A percentile compares a stretch with the other conserved stretches of the same genome.
Evolutionary conservation across 2,797 vertebrate genomes (phyloP).

Genomic region (Myotis pilosus): DNA sequence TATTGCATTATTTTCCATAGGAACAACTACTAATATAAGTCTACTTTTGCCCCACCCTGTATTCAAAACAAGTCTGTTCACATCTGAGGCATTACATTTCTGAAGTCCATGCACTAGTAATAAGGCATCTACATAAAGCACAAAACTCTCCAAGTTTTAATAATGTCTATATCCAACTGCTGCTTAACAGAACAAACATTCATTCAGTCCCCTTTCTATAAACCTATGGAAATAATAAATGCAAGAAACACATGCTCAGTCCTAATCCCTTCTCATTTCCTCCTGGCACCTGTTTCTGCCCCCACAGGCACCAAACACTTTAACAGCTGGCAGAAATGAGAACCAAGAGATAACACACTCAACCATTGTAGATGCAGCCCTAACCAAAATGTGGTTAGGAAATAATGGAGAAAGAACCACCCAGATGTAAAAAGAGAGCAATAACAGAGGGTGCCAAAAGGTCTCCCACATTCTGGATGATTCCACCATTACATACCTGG

Average conservation of each 20-base stretch:
- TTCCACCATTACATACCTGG: neutral
- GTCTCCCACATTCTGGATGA: neutral
- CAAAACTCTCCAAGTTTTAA: neutral
- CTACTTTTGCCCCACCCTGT: neutral
- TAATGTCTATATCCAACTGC: neutral
- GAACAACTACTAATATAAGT: neutral
- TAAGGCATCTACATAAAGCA: neutral
- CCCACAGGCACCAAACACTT: constrained; percentile 55
- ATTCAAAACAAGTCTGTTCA: neutral
- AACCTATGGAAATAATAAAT: constrained; percentile 40
- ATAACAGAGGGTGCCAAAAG: neutral
- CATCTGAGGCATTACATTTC: neutral
- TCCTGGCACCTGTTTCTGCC: constrained; percentile 67
- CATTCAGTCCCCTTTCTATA: neutral
- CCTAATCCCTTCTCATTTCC: constrained; percentile 69
- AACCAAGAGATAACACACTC: constrained; percentile 56
- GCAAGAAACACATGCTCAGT: constrained; percentile 53
- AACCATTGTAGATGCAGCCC: neutral
- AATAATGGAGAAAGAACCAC: constrained; percentile 44
- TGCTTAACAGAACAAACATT: constrained; percentile 20
- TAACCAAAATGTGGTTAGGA: constrained; percentile 26
- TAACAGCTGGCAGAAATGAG: constrained; percentile 60
- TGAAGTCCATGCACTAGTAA: neutral
- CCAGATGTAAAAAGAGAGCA: neutral
- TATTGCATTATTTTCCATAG: neutral